Percentiles rank a stretch among this genome's conserved stretches.
These are phyloP conservation scores for Catagonus wagneri DNA, from an alignment of 2,113 vertebrate genomes.

Conservation along the genomic window DNA sequence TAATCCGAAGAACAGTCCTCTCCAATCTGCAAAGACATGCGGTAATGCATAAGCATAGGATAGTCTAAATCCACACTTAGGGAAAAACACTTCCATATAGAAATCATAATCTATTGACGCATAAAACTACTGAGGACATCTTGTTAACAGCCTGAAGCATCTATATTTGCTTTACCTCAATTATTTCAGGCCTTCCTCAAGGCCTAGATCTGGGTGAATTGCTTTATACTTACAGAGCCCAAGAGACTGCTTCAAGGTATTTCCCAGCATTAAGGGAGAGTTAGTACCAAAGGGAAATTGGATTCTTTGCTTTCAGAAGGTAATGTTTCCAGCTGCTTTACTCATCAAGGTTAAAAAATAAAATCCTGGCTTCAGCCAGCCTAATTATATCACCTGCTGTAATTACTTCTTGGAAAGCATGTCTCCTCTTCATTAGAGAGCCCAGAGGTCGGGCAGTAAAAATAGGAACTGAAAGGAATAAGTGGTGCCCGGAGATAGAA, in stretches of 20 bases:
- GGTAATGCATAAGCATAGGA: neutral
- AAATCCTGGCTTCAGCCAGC: constrained; percentile 57
- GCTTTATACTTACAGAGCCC: constrained; percentile 20
- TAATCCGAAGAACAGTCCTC: neutral
- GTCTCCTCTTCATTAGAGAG: constrained; percentile 53
- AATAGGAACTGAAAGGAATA: constrained; percentile 45
- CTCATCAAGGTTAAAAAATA: constrained; percentile 73
- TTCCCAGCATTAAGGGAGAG: constrained; percentile 32
- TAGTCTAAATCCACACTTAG: neutral
- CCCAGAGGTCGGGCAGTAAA: constrained; percentile 55
- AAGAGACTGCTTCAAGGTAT: neutral
- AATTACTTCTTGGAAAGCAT: constrained; percentile 66
- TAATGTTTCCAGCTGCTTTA: constrained; percentile 60
- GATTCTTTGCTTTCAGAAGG: constrained; percentile 49
- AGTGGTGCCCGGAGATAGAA: constrained; percentile 38
- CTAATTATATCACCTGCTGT: constrained; percentile 32
- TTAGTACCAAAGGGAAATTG: constrained; percentile 43
- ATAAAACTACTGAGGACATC: neutral
- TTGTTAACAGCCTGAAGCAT: constrained; percentile 5
- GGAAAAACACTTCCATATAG: neutral
- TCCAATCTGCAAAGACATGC: neutral
- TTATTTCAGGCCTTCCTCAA: neutral
- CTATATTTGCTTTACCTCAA: constrained; percentile 8
- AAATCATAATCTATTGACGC: neutral
- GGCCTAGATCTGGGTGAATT: neutral